phyloP scores from a whole-genome alignment of 2,888 invertebrate species.

The Spicauda simplicius region DNA sequence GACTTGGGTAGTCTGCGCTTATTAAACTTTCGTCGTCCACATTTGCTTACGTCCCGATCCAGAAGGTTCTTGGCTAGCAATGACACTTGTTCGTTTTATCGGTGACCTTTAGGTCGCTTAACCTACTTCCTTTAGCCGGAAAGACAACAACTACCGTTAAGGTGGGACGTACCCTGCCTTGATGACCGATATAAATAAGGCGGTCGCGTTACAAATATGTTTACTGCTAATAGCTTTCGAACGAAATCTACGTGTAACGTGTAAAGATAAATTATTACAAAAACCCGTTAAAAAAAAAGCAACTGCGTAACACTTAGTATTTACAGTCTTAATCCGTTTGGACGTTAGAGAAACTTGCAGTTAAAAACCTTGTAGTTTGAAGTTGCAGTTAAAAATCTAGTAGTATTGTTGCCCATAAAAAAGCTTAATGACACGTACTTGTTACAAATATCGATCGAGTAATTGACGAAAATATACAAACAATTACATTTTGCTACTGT shows the following conservation, averaged over 20 bases:
- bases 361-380: too few species aligned
- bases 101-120: slow-evolving; percentile 60
- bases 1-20: slow-evolving; percentile 46
- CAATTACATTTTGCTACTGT: too few species aligned
- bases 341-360: too few species aligned
- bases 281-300: too few species aligned
- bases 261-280: too few species aligned
- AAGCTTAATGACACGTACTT: too few species aligned
- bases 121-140: slow-evolving; percentile 51
- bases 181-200: slow-evolving; percentile 22
- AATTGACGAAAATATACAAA: too few species aligned
- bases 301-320: too few species aligned
- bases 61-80: slow-evolving; percentile 61
- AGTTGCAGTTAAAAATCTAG: too few species aligned
- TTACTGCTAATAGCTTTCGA: slow-evolving; percentile 9
- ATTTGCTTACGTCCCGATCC: slow-evolving; percentile 71
- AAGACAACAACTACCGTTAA: slow-evolving; percentile 21
- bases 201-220: slow-evolving; percentile 9
- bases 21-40: slow-evolving; percentile 70
- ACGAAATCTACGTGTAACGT: neutral
- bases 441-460: too few species aligned
- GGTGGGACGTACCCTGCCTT: slow-evolving; percentile 10
- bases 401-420: too few species aligned
- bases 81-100: slow-evolving; percentile 71
- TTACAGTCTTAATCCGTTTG: too few species aligned